Conservation (phyloP, 2,888 invertebrate species). For the Netelia fuscicornis region DNA sequence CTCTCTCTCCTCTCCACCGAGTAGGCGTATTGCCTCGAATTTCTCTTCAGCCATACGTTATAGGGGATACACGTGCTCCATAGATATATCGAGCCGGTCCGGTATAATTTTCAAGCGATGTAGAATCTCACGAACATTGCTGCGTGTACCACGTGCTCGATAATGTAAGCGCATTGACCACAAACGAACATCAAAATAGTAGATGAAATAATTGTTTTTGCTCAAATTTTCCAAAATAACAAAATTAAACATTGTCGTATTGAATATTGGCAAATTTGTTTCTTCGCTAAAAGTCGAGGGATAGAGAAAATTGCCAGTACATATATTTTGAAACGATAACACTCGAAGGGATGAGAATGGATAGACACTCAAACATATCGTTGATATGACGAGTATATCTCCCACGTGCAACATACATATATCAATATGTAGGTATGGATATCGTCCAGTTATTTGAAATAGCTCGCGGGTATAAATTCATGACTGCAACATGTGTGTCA, state of each 20-base stretch:
- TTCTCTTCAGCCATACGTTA: slow-evolving; percentile 40
- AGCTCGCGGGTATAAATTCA: slow-evolving; percentile 33
- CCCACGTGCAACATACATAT: slow-evolving; percentile 20
- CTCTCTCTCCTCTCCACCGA: neutral
- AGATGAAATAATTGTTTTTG: too few relatives aligned
- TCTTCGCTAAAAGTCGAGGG: neutral
- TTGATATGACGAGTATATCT: slow-evolving; percentile 42
- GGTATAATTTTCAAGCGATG: neutral
- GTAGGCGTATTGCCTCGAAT: slow-evolving; percentile 32
- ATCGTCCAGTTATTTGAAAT: slow-evolving; percentile 28
- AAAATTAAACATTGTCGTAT: too few relatives aligned
- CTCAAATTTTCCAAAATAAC: too few relatives aligned
- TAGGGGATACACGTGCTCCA: neutral
- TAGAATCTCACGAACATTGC: neutral
- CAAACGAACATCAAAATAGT: too few relatives aligned
- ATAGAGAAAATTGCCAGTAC: neutral
- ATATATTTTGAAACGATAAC: slow-evolving; percentile 1
- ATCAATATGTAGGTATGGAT: slow-evolving; percentile 9
- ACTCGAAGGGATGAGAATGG: slow-evolving; percentile 11
- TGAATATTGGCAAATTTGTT: too few relatives aligned
- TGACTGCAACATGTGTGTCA: slow-evolving; percentile 6
- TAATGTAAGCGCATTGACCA: neutral
- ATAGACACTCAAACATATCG: slow-evolving; percentile 28
- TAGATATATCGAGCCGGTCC: slow-evolving; percentile 7
- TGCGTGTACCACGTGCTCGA: neutral